Evolutionary conservation across 2,113 vertebrate genomes (phyloP).

Genomic region (Mustela nigripes): DNA sequence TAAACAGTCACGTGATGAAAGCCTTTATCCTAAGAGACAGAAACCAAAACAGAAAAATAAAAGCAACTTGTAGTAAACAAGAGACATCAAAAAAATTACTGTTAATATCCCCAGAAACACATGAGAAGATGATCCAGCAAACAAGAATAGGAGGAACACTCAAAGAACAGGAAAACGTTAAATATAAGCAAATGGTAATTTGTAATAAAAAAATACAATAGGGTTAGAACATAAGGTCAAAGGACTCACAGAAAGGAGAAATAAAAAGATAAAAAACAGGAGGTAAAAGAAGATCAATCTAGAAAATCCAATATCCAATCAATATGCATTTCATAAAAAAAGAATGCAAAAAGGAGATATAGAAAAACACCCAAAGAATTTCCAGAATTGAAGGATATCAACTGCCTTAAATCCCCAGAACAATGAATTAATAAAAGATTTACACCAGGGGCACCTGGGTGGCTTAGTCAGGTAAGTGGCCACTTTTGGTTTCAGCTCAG

Average conservation of each 20-base stretch:
- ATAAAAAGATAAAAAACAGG: slow-evolving; percentile 4
- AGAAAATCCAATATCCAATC: not conserved
- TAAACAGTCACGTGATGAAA: not conserved
- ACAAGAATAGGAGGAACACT: not conserved
- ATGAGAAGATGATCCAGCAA: not conserved
- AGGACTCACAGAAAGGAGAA: slow-evolving; percentile 36
- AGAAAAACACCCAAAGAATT: not conserved
- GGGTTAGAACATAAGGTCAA: not conserved
- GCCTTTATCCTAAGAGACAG: not conserved
- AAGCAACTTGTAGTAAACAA: not conserved
- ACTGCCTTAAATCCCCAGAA: slow-evolving; percentile 25
- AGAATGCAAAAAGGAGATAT: not conserved
- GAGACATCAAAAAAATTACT: not conserved
- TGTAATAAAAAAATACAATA: not conserved
- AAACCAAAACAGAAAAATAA: slow-evolving; percentile 25
- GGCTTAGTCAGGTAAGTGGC: not conserved
- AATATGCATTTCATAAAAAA: not conserved
- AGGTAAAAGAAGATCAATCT: not conserved
- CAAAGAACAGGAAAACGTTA: slow-evolving; percentile 28
- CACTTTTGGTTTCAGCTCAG: not conserved
- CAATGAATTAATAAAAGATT: slow-evolving; percentile 32
- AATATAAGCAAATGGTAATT: slow-evolving; percentile 26
- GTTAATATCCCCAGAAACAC: slow-evolving; percentile 6
- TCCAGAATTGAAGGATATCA: not conserved
- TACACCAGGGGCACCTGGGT: not conserved